These are phyloP conservation scores for Melanotaenia maccullochi DNA, from an alignment of 2,797 vertebrate genomes.

Conservation along the genomic window DNA sequence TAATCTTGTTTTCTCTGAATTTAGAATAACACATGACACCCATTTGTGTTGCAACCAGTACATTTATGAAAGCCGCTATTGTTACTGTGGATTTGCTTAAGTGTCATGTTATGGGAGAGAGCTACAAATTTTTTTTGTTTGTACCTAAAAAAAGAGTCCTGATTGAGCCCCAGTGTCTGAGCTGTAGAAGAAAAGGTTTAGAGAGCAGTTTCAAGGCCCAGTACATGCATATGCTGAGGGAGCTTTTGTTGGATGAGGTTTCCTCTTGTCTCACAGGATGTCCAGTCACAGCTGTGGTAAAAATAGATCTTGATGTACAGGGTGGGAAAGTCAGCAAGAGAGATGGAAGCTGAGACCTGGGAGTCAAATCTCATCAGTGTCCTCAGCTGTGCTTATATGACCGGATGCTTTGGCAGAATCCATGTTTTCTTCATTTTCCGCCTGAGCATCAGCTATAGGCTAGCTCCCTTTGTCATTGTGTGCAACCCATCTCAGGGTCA, in stretches of 20 bases:
- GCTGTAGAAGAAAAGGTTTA: not conserved
- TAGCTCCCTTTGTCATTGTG: conserved; percentile 20
- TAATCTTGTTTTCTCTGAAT: conserved; percentile 28
- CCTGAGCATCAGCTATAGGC: conserved; percentile 33
- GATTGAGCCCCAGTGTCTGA: not conserved
- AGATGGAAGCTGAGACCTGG: conserved; percentile 80
- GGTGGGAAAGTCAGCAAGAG: conserved; percentile 83
- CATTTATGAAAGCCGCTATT: not conserved
- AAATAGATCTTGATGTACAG: conserved; percentile 81
- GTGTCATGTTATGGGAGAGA: not conserved
- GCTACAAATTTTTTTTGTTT: not conserved
- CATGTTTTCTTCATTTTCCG: conserved; percentile 52
- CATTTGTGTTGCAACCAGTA: not conserved
- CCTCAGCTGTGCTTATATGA: conserved; percentile 73
- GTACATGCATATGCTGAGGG: conserved; percentile 34
- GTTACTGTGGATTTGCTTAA: conserved; percentile 11
- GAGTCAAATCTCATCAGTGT: conserved; percentile 78
- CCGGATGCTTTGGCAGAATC: conserved; percentile 56
- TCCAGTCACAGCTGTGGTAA: conserved; percentile 81
- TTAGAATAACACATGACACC: conserved; percentile 21
- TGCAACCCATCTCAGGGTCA: conserved; percentile 46
- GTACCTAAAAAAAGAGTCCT: not conserved
- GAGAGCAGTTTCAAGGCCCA: conserved; percentile 16
- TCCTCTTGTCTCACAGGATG: conserved; percentile 72
- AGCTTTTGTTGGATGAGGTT: conserved; percentile 59